Evolutionary conservation across 2,888 invertebrate genomes (phyloP).

Genomic region (Thereva unica): DNA sequence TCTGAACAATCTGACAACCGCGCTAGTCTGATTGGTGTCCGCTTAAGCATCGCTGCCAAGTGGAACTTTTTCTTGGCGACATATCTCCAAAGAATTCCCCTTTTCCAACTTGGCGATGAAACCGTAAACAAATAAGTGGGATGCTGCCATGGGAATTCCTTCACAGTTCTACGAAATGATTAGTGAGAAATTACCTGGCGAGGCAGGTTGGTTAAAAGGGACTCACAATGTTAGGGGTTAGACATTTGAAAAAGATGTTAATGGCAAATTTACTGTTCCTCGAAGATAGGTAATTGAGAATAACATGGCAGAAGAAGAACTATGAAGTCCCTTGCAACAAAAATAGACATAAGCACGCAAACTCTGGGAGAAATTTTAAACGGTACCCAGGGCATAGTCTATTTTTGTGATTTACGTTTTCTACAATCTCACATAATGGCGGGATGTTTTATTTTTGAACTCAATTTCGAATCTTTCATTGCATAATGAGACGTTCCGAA

Average conservation of each 20-base stretch:
- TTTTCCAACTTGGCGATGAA: constrained; percentile 33
- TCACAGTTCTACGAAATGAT: background rate
- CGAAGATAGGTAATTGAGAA: background rate
- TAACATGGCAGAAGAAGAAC: constrained; percentile 11
- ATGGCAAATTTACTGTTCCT: constrained; percentile 8
- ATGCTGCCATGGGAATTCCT: constrained; percentile 10
- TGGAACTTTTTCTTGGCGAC: constrained; percentile 40
- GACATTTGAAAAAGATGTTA: background rate
- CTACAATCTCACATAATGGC: constrained; percentile 21
- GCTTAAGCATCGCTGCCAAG: constrained; percentile 34
- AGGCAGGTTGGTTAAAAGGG: background rate
- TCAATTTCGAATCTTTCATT: constrained; percentile 25
- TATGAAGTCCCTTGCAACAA: constrained; percentile 38
- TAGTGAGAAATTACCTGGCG: constrained; percentile 4
- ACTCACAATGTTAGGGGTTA: background rate
- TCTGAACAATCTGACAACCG: too few species aligned
- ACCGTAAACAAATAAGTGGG: constrained; percentile 34
- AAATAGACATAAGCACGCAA: constrained; percentile 39
- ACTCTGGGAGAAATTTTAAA: constrained; percentile 38
- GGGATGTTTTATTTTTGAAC: constrained; percentile 26
- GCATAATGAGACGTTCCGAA: constrained; percentile 20
- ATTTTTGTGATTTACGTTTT: constrained; percentile 43
- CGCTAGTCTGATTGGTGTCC: constrained; percentile 11
- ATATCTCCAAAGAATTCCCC: constrained; percentile 24
- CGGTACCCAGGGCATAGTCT: constrained; percentile 39